Evolutionary conservation across 2,797 vertebrate genomes (phyloP), one percentile per base, ranked within the genome.

Genomic region (Cyclopterus lumpus): DNA sequence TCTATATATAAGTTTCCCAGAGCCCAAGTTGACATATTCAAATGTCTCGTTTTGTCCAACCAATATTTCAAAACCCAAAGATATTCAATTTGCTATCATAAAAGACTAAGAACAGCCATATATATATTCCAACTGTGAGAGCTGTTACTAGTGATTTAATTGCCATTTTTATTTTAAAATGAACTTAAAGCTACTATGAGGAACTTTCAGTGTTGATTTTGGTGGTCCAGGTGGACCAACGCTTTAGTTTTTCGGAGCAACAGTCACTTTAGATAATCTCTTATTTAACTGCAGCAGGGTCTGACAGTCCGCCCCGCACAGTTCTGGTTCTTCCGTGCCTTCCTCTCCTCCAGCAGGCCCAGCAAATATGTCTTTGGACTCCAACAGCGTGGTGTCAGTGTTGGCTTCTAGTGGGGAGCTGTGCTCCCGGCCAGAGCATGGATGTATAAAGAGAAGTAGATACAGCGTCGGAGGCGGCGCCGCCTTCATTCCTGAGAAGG

Each of bases 1-100:
- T 61, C 20, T 34, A 9, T 64, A 14, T 68, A 71, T 68, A 71
- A 36, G 3, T 49, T 28, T 48, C 14, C 49, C 32, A 58, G 51
- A 67, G 28, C 24, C 32, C 6, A 7, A 67, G 2, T 22, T 8
- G 18, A 55, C 2, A 2, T 7, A 7, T 63, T 70, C 10, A 46
- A 46, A 60, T 48, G 24, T 69, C 7, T 34, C 57, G 7, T 62
- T 55, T 28, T 28, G 26, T 28, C 26, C 26, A 28, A 28, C 26
- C 26, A 28, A 28, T 28, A 28, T 28, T 28, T 58, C 5, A 20
- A 46, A 46, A 46, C 42, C 14, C 16, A 46, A 46, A 46, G 42
- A 46, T 46, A 46, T 46, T 34, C 30, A 5, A 54, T 51, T 8
- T 26, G 28, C 26, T 26, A 28, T 28, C 26, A 28, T 28, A 28